Evolutionary conservation across 2,888 invertebrate species (phyloP), one percentile per base, ranked within the genome.

Genomic region (Andrena marginata): DNA sequence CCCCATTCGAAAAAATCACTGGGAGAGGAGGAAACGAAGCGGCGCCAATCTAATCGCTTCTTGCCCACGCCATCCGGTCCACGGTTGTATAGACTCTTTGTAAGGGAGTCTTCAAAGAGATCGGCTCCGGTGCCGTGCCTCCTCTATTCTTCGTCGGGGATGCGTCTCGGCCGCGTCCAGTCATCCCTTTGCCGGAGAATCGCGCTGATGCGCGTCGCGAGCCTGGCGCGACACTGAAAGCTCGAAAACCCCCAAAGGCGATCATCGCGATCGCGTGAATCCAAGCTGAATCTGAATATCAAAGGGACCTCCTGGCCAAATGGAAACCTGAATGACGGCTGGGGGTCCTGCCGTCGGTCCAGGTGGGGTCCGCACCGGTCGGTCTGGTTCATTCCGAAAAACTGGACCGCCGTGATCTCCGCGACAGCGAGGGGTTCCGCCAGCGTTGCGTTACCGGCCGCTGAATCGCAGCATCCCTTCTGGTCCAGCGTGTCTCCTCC

Each of bases 311-410:
- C 68, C 71, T 69, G 82, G 64, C 59, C 83, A 78, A 73, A 84
- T 77, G 72, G 85, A 91, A 93, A 93, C 92, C 89, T 85, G 93
- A 92, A 90, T 91, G 83, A 92, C 92, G 90, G 90, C 91, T 93
- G 94, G 94, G 93, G 94, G 94, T 93, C 93, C 87, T 78, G 62
- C 16, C 72, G n/a, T 26, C 42, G 80, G 92, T 92, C 94, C 94
- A 94, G 94, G 94, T 94, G 94, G 94, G 94, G 93, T 93, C 93
- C 75, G 73, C 92, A 93, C 93, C 92, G 93, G 94, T 93, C 80
- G 85, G 83, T 91, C 93, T 87, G 89, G 91, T 91, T 89, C 83
- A 80, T 89, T 87, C 85, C 87, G 77, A 81, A 87, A 92, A 93
- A 92, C 92, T 91, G 89, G 91, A 93, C 88, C 90, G 85, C 8